A percentile compares a stretch with the other conserved stretches of the same genome.
Conservation (phyloP, 2,888 invertebrate genomes). For the Zootermopsis nevadensis region DNA sequence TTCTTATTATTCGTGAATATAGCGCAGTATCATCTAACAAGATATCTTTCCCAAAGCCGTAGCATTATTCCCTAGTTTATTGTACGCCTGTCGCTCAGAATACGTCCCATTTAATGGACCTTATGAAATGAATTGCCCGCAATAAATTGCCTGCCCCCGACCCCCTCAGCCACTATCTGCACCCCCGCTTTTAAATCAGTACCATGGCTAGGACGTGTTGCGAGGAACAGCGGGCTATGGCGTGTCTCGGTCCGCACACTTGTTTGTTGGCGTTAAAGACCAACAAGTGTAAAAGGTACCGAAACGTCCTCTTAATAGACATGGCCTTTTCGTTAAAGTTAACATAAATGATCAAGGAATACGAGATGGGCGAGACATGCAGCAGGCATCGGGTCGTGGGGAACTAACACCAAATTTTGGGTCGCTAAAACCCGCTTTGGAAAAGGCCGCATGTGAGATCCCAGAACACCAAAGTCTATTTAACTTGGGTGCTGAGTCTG, state of each 20-base stretch:
- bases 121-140: conserved; percentile 53
- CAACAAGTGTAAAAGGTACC: too few relatives aligned
- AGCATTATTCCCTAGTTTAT: conserved; percentile 44
- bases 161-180: conserved; percentile 31
- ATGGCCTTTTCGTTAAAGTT: too few relatives aligned
- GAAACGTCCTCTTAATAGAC: too few relatives aligned
- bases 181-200: conserved; percentile 38
- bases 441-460: too few relatives aligned
- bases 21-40: conserved; percentile 32
- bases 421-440: too few relatives aligned
- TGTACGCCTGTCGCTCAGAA: conserved; percentile 35
- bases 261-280: too few relatives aligned
- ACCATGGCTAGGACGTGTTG: not conserved
- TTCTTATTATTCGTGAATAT: conserved; percentile 10
- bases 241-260: not conserved
- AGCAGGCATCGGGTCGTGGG: too few relatives aligned
- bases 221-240: not conserved
- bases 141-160: conserved; percentile 50
- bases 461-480: too few relatives aligned
- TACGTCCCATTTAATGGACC: conserved; percentile 50
- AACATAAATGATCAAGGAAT: too few relatives aligned
- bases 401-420: too few relatives aligned
- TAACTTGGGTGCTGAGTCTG: too few relatives aligned
- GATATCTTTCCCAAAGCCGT: conserved; percentile 38
- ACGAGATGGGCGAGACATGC: too few relatives aligned